Evolutionary conservation across 2,888 invertebrate genomes (phyloP).

Genomic region (Callinectes sapidus): DNA sequence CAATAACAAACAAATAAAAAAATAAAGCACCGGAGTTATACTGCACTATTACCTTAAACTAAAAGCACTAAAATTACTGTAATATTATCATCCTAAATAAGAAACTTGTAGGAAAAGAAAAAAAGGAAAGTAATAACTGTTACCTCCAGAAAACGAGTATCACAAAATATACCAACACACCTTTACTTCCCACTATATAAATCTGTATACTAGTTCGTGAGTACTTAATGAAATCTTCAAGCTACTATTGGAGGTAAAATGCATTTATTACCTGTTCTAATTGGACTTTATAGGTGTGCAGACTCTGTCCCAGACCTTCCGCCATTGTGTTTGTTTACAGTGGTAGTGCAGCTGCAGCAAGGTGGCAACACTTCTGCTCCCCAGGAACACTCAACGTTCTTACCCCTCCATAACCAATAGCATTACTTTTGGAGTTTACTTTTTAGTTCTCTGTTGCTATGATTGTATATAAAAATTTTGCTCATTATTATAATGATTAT

Average conservation of each 20-base stretch:
- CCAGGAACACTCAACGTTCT: no score
- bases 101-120: not conserved
- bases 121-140: not conserved
- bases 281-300: conserved; percentile 72
- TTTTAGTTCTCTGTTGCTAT: no score
- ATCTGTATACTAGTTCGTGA: not conserved
- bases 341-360: not conserved
- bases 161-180: not conserved
- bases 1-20: no score
- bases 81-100: not conserved
- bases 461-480: no score
- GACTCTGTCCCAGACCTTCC: conserved; percentile 67
- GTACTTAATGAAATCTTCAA: not conserved
- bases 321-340: conserved; percentile 71
- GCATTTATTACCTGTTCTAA: conserved; percentile 67
- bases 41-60: no score
- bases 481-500: no score
- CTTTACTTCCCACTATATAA: not conserved
- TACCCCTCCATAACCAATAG: no score
- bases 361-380: not conserved
- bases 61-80: not conserved
- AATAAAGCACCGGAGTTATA: no score
- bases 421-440: no score
- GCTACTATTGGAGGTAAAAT: not conserved
- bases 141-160: not conserved